Evolutionary conservation across 2,888 invertebrate species (phyloP).

Genomic region (Caenorhabditis imperialis): DNA sequence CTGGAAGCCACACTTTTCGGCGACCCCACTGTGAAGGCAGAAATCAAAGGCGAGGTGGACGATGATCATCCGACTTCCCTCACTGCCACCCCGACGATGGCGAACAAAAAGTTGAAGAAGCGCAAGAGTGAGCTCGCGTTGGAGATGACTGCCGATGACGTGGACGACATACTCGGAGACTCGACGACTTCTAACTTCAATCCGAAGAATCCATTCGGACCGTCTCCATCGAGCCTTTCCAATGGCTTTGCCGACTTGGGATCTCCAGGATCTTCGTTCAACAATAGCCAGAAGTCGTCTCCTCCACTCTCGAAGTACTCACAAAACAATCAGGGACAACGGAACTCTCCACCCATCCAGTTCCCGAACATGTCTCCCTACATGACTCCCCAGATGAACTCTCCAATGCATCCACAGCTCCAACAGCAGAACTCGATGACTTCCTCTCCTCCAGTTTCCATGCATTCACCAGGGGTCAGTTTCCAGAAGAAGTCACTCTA

Average conservation of each 20-base stretch:
- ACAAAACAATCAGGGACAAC: conserved; percentile 52
- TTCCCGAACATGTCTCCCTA: conserved; percentile 44
- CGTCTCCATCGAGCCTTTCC: conserved; percentile 33
- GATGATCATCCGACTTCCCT: conserved; percentile 19
- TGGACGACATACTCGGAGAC: conserved; percentile 49
- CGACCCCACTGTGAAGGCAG: not conserved
- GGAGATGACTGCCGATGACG: conserved; percentile 50
- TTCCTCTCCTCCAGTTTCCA: conserved; percentile 22
- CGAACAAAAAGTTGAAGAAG: conserved; percentile 46
- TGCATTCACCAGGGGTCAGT: conserved; percentile 46
- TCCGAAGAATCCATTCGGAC: conserved; percentile 51
- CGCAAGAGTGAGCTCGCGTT: conserved; percentile 43
- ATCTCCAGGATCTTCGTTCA: conserved; percentile 29
- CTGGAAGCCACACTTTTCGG: conserved; percentile 39
- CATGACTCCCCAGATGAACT: conserved; percentile 48
- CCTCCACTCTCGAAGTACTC: conserved; percentile 47
- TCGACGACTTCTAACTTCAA: conserved; percentile 31
- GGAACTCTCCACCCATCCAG: conserved; percentile 36
- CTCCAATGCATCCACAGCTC: conserved; percentile 44
- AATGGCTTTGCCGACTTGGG: conserved; percentile 42
- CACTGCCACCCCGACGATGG: not conserved
- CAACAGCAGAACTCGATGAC: conserved; percentile 28
- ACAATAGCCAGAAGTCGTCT: conserved; percentile 31
- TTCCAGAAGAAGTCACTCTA: no score
- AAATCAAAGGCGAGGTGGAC: conserved; percentile 8